Percentiles rank a stretch among this genome's conserved stretches.
Conservation (phyloP, 2,113 vertebrate genomes). For the Cairina moschata region DNA sequence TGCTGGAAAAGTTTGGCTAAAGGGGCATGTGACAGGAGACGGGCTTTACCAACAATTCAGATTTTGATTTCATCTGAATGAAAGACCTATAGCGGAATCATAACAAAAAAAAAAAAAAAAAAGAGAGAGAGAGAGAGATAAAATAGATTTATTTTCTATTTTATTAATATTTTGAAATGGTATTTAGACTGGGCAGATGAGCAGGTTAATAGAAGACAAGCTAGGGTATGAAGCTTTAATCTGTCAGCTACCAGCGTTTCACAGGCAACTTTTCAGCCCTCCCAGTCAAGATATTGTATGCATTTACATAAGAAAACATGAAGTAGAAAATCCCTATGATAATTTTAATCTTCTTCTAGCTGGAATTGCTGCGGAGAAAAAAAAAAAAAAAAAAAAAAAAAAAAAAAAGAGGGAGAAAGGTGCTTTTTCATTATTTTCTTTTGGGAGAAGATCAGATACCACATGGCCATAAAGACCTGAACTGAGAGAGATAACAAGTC, state of each 20-base stretch:
- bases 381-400: no score
- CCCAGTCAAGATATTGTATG: not conserved
- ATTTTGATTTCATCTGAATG: not conserved
- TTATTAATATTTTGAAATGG: not conserved
- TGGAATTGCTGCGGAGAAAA: not conserved
- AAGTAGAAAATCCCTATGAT: not conserved
- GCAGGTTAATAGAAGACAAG: not conserved
- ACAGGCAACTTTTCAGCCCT: not conserved
- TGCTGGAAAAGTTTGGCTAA: not conserved
- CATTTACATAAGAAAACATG: not conserved
- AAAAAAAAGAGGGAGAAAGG: not conserved
- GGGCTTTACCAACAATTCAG: not conserved
- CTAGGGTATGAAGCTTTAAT: not conserved
- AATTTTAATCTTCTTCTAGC: not conserved
- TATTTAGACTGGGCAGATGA: not conserved
- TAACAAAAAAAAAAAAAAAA: not conserved
- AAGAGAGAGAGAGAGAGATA: not conserved
- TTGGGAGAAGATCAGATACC: slow-evolving; percentile 33
- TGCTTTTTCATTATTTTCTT: slow-evolving; percentile 20
- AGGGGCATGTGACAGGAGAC: not conserved
- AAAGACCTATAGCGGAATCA: not conserved
- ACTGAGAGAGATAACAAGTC: slow-evolving; percentile 18
- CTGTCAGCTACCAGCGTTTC: not conserved
- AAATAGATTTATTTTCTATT: not conserved
- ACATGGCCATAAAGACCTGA: slow-evolving; percentile 8